A percentile compares a stretch with the other conserved stretches of the same genome.
These are phyloP conservation scores for Campoplex nolae DNA, from an alignment of 2,888 invertebrate genomes.

Conservation along the genomic window DNA sequence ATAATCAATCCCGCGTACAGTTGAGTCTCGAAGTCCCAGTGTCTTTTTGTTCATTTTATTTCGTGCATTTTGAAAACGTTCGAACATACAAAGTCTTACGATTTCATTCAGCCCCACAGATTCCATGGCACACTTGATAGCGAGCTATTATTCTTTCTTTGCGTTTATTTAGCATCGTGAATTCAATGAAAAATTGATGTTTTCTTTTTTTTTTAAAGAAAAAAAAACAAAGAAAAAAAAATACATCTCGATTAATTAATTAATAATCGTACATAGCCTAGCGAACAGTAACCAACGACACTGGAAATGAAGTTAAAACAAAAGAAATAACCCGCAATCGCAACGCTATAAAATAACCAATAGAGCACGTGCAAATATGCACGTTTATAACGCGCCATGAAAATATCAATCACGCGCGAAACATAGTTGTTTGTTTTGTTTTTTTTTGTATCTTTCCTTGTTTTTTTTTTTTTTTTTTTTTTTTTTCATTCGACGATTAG, in stretches of 20 bases:
- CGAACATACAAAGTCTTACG: background rate
- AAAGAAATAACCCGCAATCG: constrained; percentile 5
- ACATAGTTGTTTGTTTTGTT: constrained; percentile 52
- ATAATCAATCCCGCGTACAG: constrained; percentile 30
- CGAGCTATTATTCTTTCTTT: background rate
- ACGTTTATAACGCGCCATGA: constrained; percentile 55
- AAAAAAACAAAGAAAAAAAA: too few species aligned
- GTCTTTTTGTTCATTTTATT: constrained; percentile 26
- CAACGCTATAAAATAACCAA: background rate
- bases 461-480: constrained; percentile 67
- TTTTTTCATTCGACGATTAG: constrained; percentile 66
- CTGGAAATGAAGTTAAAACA: background rate
- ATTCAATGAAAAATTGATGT: constrained; percentile 8
- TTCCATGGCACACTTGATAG: constrained; percentile 17
- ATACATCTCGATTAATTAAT: background rate
- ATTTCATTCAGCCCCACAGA: constrained; percentile 4
- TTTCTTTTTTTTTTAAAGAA: background rate
- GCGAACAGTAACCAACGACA: constrained; percentile 24
- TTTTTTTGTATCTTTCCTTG: background rate
- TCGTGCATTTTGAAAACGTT: constrained; percentile 1
- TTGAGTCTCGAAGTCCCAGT: constrained; percentile 35
- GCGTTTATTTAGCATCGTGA: constrained; percentile 19
- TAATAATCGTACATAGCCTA: constrained; percentile 33
- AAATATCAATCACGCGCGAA: constrained; percentile 67
- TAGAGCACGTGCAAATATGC: background rate